These are phyloP conservation scores for Drosophila mayri DNA, from an alignment of 1,140 invertebrate genomes.

Conservation along the genomic window DNA sequence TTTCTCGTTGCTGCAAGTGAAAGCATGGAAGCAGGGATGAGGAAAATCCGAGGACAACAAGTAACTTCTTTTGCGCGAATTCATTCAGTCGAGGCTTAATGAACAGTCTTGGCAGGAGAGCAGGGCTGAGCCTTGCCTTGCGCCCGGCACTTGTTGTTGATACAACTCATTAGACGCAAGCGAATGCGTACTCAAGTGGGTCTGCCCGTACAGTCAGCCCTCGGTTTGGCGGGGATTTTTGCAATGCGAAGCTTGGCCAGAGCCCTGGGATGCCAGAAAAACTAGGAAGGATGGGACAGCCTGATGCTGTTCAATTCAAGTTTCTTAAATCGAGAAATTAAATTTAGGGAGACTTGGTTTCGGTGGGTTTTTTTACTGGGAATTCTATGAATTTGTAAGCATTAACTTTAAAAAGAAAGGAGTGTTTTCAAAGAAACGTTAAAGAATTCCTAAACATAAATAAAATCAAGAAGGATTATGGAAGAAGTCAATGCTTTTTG, in stretches of 20 bases:
- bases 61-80: slow-evolving; percentile 81
- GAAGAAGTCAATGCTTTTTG: too few species aligned
- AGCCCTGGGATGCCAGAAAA: neutral
- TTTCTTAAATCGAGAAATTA: slow-evolving; percentile 16
- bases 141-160: slow-evolving; percentile 71
- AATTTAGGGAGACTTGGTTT: neutral
- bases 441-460: neutral
- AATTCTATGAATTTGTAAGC: neutral
- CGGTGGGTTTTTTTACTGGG: neutral
- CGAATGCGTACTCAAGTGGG: slow-evolving; percentile 79
- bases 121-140: neutral
- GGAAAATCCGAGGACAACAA: slow-evolving; percentile 46
- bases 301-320: slow-evolving; percentile 29
- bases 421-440: too few species aligned
- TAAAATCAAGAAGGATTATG: neutral
- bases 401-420: too few species aligned
- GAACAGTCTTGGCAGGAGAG: slow-evolving; percentile 63
- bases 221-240: slow-evolving; percentile 6
- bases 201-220: slow-evolving; percentile 44
- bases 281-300: slow-evolving; percentile 5
- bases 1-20: slow-evolving; percentile 59
- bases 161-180: slow-evolving; percentile 82
- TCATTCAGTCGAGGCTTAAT: slow-evolving; percentile 80
- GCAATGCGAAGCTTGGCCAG: slow-evolving; percentile 13
- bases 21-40: slow-evolving; percentile 16